Base-by-base conservation (phyloP, 2,797 vertebrate genomes). In the Bradypus variegatus region DNA sequence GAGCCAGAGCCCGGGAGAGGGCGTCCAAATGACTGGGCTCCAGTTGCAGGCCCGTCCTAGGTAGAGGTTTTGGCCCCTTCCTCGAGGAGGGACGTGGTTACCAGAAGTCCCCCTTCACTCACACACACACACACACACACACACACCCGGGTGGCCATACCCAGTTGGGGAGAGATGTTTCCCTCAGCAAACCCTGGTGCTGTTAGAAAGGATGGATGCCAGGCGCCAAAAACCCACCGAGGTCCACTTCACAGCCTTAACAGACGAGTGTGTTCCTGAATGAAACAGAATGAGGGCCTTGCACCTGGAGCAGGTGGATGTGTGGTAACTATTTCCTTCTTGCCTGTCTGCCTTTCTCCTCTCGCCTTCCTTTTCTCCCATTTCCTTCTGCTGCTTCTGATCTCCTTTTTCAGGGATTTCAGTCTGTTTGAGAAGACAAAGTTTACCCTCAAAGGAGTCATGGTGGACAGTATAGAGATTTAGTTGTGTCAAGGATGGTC, bases 401-500 rank as follows among this genome's bases (percentile, higher is more conserved):
- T n/a, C 55, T 27, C 33, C 41, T 33, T 48, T n/a, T 14, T 3
- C 4, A 11, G 60, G 67, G 16, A 38, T 80, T 31, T 84, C 36
- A 58, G 21, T 82, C 55, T 87, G 31, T 45, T 73, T 73, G 8
- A 67, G 69, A 77, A 88, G 83, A 62, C 64, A 33, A 75, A n/a
- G 48, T 48, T 88, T 19, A 15, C 33, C 41, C 23, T 76, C 38
- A 25, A 50, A 65, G 77, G 82, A 69, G 55, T 41, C 18, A 2
- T 89, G 50, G 58, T 31, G 27, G 31, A n/a, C 21, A 12, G 6
- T 21, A 5, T 1, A 27, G 64, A 45, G 76, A 9, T 45, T 48
- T 8, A 31, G 12, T 62, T 6, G 8, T 45, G 70, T 36, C 75
- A 27, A 31, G 31, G 70, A 10, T 77, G 78, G 45, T 15, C 31